Evolutionary conservation across 2,113 vertebrate genomes (phyloP).

Genomic region (Sinocyclocheilus anshuiensis): DNA sequence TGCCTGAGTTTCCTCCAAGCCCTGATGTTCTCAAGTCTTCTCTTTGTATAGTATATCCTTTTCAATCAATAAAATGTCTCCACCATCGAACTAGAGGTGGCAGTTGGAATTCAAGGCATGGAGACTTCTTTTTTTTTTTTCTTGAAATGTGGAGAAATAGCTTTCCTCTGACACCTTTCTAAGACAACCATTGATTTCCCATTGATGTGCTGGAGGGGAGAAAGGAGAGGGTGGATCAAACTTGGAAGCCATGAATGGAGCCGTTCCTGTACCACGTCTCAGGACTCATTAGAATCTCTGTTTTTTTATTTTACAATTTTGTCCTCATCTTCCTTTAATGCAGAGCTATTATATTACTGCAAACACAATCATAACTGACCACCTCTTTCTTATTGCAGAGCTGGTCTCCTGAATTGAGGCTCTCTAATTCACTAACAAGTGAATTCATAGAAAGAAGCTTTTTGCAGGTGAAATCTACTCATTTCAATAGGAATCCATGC

Average conservation of each 20-base stretch:
- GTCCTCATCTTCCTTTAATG: conserved; percentile 33
- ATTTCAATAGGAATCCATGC: background rate
- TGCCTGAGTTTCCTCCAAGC: conserved; percentile 27
- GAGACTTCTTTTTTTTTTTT: conserved; percentile 15
- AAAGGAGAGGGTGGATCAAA: conserved; percentile 35
- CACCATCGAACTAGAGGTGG: background rate
- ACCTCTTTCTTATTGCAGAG: background rate
- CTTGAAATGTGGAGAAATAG: conserved; percentile 64
- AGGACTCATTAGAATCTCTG: conserved; percentile 37
- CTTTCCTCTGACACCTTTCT: conserved; percentile 62
- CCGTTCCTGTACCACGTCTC: conserved; percentile 33
- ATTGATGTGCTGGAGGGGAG: conserved; percentile 60
- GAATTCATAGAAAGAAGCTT: background rate
- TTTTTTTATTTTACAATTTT: conserved; percentile 7
- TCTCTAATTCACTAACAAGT: background rate
- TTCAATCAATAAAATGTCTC: conserved; percentile 62
- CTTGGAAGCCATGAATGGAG: conserved; percentile 51
- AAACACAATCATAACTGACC: conserved; percentile 1
- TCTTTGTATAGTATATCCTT: conserved; percentile 67
- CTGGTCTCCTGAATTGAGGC: background rate
- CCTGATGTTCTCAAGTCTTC: conserved; percentile 58
- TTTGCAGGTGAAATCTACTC: background rate
- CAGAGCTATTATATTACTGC: conserved; percentile 31
- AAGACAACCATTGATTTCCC: conserved; percentile 67
- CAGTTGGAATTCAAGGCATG: conserved; percentile 63